Conservation (phyloP, 2,113 vertebrate genomes). For the Poeciliopsis prolifica region DNA sequence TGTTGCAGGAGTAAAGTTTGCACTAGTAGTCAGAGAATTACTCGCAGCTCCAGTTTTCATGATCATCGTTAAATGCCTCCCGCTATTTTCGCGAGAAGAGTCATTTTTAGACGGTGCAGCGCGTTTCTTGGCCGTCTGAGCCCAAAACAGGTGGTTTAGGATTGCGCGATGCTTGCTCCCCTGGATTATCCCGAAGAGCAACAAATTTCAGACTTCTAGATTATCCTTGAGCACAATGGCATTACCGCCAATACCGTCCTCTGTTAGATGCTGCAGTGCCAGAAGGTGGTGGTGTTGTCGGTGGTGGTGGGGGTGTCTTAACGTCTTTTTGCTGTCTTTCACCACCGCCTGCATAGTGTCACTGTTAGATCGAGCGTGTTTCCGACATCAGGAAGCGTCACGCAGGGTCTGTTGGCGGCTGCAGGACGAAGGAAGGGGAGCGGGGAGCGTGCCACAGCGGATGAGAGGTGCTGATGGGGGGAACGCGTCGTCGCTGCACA, state of each 20-base stretch:
- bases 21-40: background rate
- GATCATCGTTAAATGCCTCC: background rate
- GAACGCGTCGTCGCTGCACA: slow-evolving; percentile 50
- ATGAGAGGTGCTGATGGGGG: slow-evolving; percentile 66
- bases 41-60: background rate
- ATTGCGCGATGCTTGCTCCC: slow-evolving; percentile 35
- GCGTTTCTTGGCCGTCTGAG: slow-evolving; percentile 9
- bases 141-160: slow-evolving; percentile 81
- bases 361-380: slow-evolving; percentile 68
- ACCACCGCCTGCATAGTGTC: slow-evolving; percentile 64
- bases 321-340: slow-evolving; percentile 46
- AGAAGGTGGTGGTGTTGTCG: background rate
- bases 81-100: background rate
- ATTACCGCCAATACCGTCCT: slow-evolving; percentile 28
- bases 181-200: slow-evolving; percentile 36
- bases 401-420: slow-evolving; percentile 29
- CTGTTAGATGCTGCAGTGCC: slow-evolving; percentile 55
- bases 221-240: slow-evolving; percentile 25
- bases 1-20: background rate
- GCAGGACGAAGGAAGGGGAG: slow-evolving; percentile 8
- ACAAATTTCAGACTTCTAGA: slow-evolving; percentile 26
- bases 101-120: background rate
- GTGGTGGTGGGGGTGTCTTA: slow-evolving; percentile 10
- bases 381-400: slow-evolving; percentile 49
- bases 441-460: slow-evolving; percentile 51